Conservation (phyloP, 2,113 vertebrate genomes). For the Pollachius pollachius region DNA sequence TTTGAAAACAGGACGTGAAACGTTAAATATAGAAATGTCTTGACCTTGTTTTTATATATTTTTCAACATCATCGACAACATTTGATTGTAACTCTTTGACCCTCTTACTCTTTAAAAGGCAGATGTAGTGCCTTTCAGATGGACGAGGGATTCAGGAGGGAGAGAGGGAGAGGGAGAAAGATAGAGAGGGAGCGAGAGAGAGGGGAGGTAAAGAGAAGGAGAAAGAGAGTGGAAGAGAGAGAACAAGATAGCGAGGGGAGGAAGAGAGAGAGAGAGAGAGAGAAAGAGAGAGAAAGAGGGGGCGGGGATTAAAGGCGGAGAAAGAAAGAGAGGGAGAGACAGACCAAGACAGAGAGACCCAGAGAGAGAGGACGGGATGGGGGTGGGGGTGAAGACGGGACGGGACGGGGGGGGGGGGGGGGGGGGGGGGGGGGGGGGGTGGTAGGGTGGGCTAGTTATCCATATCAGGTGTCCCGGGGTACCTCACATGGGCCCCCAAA, state of each 20-base stretch:
- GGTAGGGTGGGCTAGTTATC: slow-evolving; percentile 14
- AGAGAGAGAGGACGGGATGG: slow-evolving; percentile 5
- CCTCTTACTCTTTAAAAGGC: neutral
- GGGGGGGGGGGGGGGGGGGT: too few species aligned
- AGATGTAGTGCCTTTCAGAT: slow-evolving; percentile 25
- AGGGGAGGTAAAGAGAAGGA: neutral
- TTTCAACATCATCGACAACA: neutral
- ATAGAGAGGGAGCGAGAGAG: slow-evolving; percentile 24
- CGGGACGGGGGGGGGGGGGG: too few species aligned
- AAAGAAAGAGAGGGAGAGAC: slow-evolving; percentile 35
- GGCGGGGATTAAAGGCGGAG: slow-evolving; percentile 1
- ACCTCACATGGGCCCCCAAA: slow-evolving; percentile 58
- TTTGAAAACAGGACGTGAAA: slow-evolving; percentile 7
- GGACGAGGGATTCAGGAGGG: neutral
- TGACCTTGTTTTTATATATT: neutral
- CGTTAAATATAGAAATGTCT: slow-evolving; percentile 19
- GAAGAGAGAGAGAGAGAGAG: too few species aligned
- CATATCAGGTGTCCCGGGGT: slow-evolving; percentile 68
- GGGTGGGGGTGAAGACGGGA: too few species aligned
- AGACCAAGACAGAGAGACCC: slow-evolving; percentile 1
- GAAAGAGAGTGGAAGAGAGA: slow-evolving; percentile 37
- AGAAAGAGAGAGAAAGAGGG: slow-evolving; percentile 12
- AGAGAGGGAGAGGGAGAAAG: slow-evolving; percentile 23
- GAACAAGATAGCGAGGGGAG: neutral
- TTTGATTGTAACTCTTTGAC: neutral